Evolutionary conservation across 2,797 vertebrate genomes (phyloP).

Genomic region (Falco rusticolus): DNA sequence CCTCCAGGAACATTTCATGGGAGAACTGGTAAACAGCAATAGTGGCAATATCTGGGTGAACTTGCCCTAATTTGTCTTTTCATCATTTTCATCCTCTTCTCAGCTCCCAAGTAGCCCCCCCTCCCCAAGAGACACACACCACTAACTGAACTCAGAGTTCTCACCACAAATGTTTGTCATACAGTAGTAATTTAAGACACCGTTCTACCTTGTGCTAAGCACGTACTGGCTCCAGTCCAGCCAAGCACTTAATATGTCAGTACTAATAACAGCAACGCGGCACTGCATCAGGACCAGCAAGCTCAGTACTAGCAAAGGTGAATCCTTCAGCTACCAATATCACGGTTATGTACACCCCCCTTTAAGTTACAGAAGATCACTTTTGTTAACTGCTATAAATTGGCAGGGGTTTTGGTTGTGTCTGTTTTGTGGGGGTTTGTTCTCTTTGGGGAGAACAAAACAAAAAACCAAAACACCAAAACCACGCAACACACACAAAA

Average conservation of each 20-base stretch:
- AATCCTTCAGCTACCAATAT: not conserved
- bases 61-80: not conserved
- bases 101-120: not conserved
- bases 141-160: not conserved
- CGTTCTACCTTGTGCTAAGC: not conserved
- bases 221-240: not conserved
- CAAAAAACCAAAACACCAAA: too few species aligned
- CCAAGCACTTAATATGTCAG: not conserved
- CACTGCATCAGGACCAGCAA: not conserved
- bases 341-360: not conserved
- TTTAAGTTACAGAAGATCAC: not conserved
- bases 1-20: not conserved
- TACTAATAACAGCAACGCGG: not conserved
- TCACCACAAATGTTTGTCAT: not conserved
- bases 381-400: not conserved
- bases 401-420: accelerated
- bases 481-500: not conserved
- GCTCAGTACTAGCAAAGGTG: not conserved
- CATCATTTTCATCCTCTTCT: not conserved
- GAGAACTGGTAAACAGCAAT: not conserved
- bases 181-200: not conserved
- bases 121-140: accelerated
- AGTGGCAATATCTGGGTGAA: not conserved
- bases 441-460: too few species aligned
- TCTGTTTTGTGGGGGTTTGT: not conserved